Evolutionary conservation across 2,888 invertebrate genomes (phyloP).

Genomic region (Agriopis aurantiaria): DNA sequence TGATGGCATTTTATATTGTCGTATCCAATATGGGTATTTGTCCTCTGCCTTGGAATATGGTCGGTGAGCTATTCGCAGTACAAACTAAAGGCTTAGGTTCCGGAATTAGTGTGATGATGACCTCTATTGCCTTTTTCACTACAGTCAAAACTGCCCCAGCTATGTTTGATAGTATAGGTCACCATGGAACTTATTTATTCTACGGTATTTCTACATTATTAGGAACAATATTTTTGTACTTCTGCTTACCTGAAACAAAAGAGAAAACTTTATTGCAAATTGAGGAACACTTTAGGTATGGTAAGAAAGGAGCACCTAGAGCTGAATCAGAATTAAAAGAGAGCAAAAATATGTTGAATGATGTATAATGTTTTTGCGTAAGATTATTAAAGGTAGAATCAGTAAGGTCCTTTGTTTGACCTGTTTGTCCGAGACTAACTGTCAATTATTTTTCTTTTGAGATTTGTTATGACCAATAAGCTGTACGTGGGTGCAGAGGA

Average conservation of each 20-base stretch:
- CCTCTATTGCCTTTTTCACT: conserved; percentile 88
- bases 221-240: conserved; percentile 87
- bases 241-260: conserved; percentile 89
- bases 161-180: conserved; percentile 85
- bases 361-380: conserved; percentile 20
- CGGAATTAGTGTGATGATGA: conserved; percentile 88
- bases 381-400: neutral
- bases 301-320: conserved; percentile 53
- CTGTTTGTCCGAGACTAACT: conserved; percentile 18
- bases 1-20: conserved; percentile 86
- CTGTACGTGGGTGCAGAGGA: conserved; percentile 11
- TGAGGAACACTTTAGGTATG: conserved; percentile 84
- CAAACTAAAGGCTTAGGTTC: conserved; percentile 89
- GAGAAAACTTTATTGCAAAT: conserved; percentile 89
- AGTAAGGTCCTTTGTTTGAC: conserved; percentile 23
- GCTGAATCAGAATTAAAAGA: conserved; percentile 48
- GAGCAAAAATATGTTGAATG: conserved; percentile 45
- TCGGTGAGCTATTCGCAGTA: conserved; percentile 90
- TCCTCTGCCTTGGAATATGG: conserved; percentile 91
- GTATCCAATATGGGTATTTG: conserved; percentile 87
- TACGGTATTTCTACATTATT: conserved; percentile 87
- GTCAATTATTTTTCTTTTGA: conserved; percentile 8
- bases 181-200: conserved; percentile 87
- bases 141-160: conserved; percentile 89
- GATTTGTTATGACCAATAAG: neutral